Percentiles rank a stretch among this genome's conserved stretches.
phyloP scores from a whole-genome alignment of 2,888 invertebrate species.

The Julus scandinavius region DNA sequence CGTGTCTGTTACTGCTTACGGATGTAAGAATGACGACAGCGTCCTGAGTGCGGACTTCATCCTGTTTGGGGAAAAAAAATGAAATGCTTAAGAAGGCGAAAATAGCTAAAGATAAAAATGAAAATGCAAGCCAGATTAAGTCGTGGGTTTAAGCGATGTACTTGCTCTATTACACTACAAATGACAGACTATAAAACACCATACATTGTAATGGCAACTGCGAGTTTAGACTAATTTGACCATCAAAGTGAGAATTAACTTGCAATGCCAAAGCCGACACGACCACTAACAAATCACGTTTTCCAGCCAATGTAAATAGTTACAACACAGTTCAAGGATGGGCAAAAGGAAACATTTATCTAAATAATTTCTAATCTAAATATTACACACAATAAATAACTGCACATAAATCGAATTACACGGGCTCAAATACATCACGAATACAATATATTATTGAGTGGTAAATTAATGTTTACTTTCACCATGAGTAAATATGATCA shows the following conservation, averaged over 20 bases:
- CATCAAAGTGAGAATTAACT: background rate
- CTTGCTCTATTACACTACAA: background rate
- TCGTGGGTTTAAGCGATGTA: slow-evolving; percentile 1
- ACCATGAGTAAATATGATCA: no score
- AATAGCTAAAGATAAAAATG: slow-evolving; percentile 23
- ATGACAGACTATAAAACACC: background rate
- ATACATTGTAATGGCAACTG: background rate
- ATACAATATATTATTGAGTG: no score
- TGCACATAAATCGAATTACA: no score
- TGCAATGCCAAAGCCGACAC: background rate
- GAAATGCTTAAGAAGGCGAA: background rate
- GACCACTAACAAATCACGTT: background rate
- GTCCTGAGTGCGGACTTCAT: slow-evolving; percentile 91
- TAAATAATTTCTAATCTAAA: background rate
- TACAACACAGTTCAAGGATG: background rate
- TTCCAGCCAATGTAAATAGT: background rate
- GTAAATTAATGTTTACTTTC: no score
- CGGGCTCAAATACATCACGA: no score
- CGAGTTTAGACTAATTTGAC: background rate
- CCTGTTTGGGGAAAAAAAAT: slow-evolving; percentile 83
- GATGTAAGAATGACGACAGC: slow-evolving; percentile 89
- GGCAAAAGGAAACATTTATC: background rate
- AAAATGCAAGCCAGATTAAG: background rate
- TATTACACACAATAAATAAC: no score
- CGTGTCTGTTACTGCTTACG: slow-evolving; percentile 81